Evolutionary conservation across 2,888 invertebrate genomes (phyloP).

Genomic region (Acrobasis consociella): DNA sequence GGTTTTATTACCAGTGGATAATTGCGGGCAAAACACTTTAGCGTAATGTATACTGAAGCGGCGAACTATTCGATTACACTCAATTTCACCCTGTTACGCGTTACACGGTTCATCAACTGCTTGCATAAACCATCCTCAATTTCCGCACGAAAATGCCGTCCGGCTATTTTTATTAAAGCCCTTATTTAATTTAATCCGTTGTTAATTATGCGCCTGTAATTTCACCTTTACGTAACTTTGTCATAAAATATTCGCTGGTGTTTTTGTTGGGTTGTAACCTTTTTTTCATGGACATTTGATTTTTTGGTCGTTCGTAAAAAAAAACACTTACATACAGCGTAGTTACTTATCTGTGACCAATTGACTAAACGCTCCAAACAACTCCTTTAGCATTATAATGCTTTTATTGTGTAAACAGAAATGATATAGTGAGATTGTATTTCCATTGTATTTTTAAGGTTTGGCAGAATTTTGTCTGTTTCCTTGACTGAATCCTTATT

Average conservation of each 20-base stretch:
- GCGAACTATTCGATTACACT: constrained; percentile 27
- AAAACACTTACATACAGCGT: background rate
- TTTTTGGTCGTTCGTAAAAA: background rate
- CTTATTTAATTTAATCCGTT: constrained; percentile 17
- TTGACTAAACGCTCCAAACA: no score
- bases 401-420: no score
- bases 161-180: constrained; percentile 20
- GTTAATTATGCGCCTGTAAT: constrained; percentile 20
- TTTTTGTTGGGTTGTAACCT: no score
- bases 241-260: background rate
- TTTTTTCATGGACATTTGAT: constrained; percentile 2
- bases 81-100: constrained; percentile 30
- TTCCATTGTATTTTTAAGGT: no score
- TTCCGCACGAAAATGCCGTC: constrained; percentile 6
- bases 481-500: no score
- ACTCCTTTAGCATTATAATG: no score
- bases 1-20: background rate
- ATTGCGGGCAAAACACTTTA: constrained; percentile 7
- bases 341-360: no score
- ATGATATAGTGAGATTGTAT: no score
- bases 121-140: constrained; percentile 23
- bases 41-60: constrained; percentile 11
- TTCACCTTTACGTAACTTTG: constrained; percentile 9
- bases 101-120: constrained; percentile 27
- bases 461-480: no score